Conservation (phyloP, 92 coral and sea anemone genomes). For the Epizoanthus rinbou region DNA sequence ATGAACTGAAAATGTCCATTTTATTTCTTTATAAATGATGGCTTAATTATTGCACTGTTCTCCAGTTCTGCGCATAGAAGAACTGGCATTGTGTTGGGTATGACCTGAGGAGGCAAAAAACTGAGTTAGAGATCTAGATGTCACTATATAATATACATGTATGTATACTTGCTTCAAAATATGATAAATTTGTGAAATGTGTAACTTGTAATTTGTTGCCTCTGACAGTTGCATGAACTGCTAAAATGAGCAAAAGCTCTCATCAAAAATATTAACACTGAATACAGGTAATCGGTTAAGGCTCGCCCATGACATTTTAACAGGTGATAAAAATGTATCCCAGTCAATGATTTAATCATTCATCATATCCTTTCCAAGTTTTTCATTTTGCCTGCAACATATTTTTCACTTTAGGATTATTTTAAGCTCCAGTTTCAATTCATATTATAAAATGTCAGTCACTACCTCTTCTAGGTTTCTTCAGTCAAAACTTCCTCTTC, state of each 20-base stretch:
- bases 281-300: background rate
- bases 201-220: too few relatives aligned
- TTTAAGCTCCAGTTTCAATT: background rate
- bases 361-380: background rate
- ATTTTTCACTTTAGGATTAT: too few relatives aligned
- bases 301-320: background rate
- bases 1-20: conserved; percentile 11
- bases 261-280: background rate
- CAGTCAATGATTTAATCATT: background rate
- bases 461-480: conserved; percentile 41
- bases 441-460: background rate
- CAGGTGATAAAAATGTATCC: background rate
- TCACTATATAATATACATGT: too few relatives aligned
- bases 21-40: background rate
- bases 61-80: conserved; percentile 15
- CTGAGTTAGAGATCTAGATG: too few relatives aligned
- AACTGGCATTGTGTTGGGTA: conserved; percentile 5
- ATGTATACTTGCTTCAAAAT: too few relatives aligned
- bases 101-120: conserved; percentile 24
- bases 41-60: conserved; percentile 5
- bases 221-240: background rate
- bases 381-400: too few relatives aligned
- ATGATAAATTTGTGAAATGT: too few relatives aligned
- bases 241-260: background rate
- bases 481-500: conserved; percentile 54